A percentile compares a stretch with the other conserved stretches of the same genome.
Conservation (phyloP, 2,113 vertebrate species). For the Colossoma macropomum region DNA sequence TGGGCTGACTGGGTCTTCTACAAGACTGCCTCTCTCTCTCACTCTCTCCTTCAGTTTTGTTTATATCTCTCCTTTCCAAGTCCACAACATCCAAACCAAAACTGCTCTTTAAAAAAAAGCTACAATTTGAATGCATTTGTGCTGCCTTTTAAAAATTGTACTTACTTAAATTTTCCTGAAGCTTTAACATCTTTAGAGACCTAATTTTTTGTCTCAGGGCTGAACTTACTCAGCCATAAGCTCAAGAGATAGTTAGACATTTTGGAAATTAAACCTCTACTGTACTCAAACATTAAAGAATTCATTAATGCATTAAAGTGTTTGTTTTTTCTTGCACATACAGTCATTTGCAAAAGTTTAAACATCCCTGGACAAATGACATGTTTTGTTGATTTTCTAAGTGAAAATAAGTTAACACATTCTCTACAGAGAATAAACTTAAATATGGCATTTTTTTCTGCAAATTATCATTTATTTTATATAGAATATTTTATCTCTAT, state of each 20-base stretch:
- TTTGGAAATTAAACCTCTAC: not conserved
- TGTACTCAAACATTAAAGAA: not conserved
- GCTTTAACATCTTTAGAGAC: not conserved
- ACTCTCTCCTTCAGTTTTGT: constrained; percentile 18
- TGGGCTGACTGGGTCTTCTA: constrained; percentile 51
- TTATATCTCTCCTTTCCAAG: not conserved
- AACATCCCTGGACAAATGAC: too few relatives aligned
- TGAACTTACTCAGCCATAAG: not conserved
- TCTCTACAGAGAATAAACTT: too few relatives aligned
- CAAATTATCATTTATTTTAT: too few relatives aligned
- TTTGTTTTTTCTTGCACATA: not conserved
- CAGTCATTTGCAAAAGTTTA: too few relatives aligned
- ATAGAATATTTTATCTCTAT: too few relatives aligned
- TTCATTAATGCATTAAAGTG: not conserved
- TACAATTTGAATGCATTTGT: not conserved
- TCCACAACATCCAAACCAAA: constrained; percentile 16
- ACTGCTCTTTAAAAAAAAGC: constrained; percentile 8
- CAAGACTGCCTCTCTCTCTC: constrained; percentile 26
- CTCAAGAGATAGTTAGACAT: not conserved
- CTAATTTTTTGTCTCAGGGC: not conserved
- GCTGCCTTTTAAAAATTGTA: not conserved
- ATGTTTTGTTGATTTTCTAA: too few relatives aligned
- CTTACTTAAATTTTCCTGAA: not conserved
- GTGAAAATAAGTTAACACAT: too few relatives aligned
- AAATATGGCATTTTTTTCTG: too few relatives aligned